Percentiles rank a stretch among this genome's conserved stretches.
phyloP scores from a whole-genome alignment of 2,888 invertebrate species.

The Drosophila parthenogenetica region DNA sequence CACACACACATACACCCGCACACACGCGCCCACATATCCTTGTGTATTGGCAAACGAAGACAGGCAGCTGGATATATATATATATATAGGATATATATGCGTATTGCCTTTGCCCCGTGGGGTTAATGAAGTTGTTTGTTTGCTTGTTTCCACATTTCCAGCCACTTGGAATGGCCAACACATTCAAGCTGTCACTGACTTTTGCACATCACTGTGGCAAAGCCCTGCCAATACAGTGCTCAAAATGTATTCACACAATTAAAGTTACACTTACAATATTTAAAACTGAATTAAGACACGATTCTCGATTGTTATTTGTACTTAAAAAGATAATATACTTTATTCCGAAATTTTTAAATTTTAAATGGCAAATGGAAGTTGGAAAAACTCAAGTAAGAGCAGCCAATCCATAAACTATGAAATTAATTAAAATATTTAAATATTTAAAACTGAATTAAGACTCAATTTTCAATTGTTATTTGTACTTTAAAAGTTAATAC shows the following conservation, averaged over 20 bases:
- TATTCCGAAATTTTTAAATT: too few relatives aligned
- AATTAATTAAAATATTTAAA: too few relatives aligned
- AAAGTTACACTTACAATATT: too few relatives aligned
- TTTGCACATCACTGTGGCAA: not conserved
- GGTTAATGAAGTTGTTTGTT: conserved; percentile 79
- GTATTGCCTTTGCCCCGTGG: conserved; percentile 57
- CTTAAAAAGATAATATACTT: too few relatives aligned
- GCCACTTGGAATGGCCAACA: conserved; percentile 24
- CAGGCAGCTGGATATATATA: conserved; percentile 37
- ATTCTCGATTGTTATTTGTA: too few relatives aligned
- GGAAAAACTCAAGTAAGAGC: too few relatives aligned
- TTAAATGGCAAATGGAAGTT: too few relatives aligned
- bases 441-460: too few relatives aligned
- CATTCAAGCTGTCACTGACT: conserved; percentile 28
- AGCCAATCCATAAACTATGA: too few relatives aligned
- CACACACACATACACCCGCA: conserved; percentile 27
- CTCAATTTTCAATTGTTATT: too few relatives aligned
- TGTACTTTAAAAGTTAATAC: too few relatives aligned
- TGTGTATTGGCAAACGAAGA: conserved; percentile 25
- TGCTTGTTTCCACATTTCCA: conserved; percentile 50
- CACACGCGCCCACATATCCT: conserved; percentile 12
- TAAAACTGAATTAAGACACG: too few relatives aligned
- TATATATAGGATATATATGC: conserved; percentile 40
- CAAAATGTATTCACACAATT: conserved; percentile 5
- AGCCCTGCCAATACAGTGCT: conserved; percentile 6